Base-by-base conservation (phyloP, 2,888 invertebrate genomes). In the Tanytarsus gracilentus region DNA sequence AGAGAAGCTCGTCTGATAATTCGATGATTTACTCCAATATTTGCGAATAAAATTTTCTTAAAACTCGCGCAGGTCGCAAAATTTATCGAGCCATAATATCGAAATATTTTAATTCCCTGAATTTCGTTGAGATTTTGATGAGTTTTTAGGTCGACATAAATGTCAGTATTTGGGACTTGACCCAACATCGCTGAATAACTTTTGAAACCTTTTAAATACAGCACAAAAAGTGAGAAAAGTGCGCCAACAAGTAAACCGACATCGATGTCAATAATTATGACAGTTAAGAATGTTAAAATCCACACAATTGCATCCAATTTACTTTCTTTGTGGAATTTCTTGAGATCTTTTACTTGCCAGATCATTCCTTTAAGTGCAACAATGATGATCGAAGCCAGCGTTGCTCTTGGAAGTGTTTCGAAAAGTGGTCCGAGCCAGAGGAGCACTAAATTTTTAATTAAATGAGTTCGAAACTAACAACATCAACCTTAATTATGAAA, bases 401-500 rank as follows among this genome's bases (percentile, higher is more conserved):
- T 81, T 68, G 79, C 79, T 66, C 77, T 77, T 44, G 93, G 93
- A 52, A 94, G 72, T 9, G 83, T 79, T 68, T 85, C 82, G 68
- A 94, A 88, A 66, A 87, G 83, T 1, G 88, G 88, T 7, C 88
- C 92, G 63, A 92, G 78, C 78, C 85, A 86, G 49, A 92, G 74
- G 16, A 93, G 74, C 14, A 91, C 85, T 58, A 16, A 9, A 30
- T n/a, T 1, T 16, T 23, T 26, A 23, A 26, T 49, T 18, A 14
- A 44, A 11, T n/a, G n/a, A n/a, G 11, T 16, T n/a, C 48, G 11
- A 48, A 11, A 48, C 7, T 18, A 7, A 48, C 11, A 4, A 4
- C 4, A 18, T 44, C 5, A 4, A 18, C 16, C n/a, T 16, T 49
- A 5, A 3, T 25, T 11, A 29, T 5, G n/a, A 51, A 23, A 16